Evolutionary conservation across 1,140 invertebrate genomes (phyloP).

Genomic region (Apis mellifera): DNA sequence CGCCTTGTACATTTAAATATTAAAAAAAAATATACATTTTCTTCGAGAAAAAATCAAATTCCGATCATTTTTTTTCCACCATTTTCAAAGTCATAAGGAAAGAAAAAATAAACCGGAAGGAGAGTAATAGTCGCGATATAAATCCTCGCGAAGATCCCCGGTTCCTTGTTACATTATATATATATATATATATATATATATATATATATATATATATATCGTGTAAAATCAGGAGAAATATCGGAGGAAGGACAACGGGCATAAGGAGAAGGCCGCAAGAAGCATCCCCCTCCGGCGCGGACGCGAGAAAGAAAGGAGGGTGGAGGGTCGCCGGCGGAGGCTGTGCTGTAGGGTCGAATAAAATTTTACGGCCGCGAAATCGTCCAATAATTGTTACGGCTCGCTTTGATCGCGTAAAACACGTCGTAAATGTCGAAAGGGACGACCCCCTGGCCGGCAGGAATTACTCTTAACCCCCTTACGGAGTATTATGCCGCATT

Average conservation of each 20-base stretch:
- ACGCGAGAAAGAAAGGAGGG: slow-evolving; percentile 11
- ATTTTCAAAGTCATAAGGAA: no score
- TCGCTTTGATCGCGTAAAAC: slow-evolving; percentile 81
- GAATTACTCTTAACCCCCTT: slow-evolving; percentile 74
- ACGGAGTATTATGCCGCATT: slow-evolving; percentile 71
- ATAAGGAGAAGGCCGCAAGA: background rate
- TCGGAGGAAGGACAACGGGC: background rate
- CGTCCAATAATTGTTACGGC: slow-evolving; percentile 81
- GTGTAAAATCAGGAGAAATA: background rate
- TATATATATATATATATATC: no score
- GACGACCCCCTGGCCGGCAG: slow-evolving; percentile 64
- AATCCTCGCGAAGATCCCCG: no score
- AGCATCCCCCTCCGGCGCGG: slow-evolving; percentile 9
- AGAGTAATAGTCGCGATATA: no score
- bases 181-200: no score
- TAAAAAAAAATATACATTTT: no score
- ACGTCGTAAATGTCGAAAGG: slow-evolving; percentile 81
- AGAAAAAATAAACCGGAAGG: no score
- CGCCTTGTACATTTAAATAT: no score
- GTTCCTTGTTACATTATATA: background rate
- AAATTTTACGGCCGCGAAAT: slow-evolving; percentile 81
- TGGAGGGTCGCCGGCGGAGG: slow-evolving; percentile 49
- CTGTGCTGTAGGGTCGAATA: slow-evolving; percentile 69
- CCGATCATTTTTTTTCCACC: no score
- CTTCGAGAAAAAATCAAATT: no score